Percentiles rank a stretch among this genome's conserved stretches.
Conservation (phyloP, 1,140 invertebrate species). For the Tetramorium alpestre region DNA sequence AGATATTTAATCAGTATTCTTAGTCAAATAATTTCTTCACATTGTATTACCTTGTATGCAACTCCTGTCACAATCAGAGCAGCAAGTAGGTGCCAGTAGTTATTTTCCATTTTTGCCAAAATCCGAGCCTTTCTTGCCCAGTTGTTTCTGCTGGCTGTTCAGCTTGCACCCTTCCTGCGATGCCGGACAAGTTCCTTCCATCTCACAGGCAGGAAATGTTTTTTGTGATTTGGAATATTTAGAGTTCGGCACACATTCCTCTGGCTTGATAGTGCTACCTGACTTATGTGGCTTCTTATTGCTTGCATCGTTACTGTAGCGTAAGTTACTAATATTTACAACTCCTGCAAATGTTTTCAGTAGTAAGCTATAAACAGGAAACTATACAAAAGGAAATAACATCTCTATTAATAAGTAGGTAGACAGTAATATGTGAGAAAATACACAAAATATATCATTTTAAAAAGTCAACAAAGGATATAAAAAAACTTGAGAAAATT, state of each 20-base stretch:
- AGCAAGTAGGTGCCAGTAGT: constrained; percentile 78
- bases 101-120: constrained; percentile 63
- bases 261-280: constrained; percentile 77
- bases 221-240: constrained; percentile 66
- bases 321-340: constrained; percentile 70
- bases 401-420: neutral
- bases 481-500: neutral
- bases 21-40: neutral
- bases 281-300: constrained; percentile 70
- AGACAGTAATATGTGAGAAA: neutral
- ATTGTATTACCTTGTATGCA: constrained; percentile 73
- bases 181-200: constrained; percentile 71
- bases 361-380: neutral
- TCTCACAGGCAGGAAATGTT: constrained; percentile 69
- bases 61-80: constrained; percentile 78
- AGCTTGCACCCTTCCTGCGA: constrained; percentile 63
- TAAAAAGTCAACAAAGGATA: neutral
- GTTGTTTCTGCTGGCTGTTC: constrained; percentile 50
- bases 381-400: no score
- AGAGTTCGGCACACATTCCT: constrained; percentile 78
- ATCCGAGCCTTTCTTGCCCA: neutral
- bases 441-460: neutral
- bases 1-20: neutral
- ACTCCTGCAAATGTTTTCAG: constrained; percentile 67
- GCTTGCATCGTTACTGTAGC: constrained; percentile 72